A percentile compares a stretch with the other conserved stretches of the same genome.
These are phyloP conservation scores for mouse (Mus musculus) DNA, from an alignment of 2,113 vertebrate genomes.

Conservation along the genomic window DNA sequence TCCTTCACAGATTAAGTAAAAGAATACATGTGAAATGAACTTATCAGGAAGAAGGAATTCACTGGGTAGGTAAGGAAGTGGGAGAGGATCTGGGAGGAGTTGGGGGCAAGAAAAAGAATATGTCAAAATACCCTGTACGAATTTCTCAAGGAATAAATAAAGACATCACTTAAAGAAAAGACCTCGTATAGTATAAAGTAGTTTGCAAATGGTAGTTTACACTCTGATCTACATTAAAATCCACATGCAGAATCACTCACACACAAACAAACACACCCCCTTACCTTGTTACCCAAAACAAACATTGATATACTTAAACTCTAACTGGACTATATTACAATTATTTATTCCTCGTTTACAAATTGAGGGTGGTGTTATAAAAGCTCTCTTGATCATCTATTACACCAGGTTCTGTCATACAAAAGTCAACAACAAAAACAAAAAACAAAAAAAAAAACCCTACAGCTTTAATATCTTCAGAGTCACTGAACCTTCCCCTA, in stretches of 20 bases:
- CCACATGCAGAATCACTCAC: not conserved
- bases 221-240: not conserved
- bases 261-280: conserved; percentile 11
- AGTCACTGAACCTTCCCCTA: not conserved
- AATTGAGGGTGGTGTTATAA: not conserved
- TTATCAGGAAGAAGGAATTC: not conserved
- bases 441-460: not conserved
- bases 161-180: not conserved
- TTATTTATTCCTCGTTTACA: conserved; percentile 10
- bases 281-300: not conserved
- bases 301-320: not conserved
- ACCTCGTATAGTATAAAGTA: not conserved
- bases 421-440: not conserved
- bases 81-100: not conserved
- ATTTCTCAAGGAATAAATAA: not conserved
- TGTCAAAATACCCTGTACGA: not conserved
- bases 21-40: not conserved
- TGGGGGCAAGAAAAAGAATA: not conserved
- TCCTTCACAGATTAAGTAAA: conserved; percentile 34
- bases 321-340: not conserved
- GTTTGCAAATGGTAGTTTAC: conserved; percentile 25
- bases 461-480: not conserved
- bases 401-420: conserved; percentile 3
- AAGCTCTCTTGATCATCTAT: conserved; percentile 3
- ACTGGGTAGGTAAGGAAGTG: not conserved